A percentile compares a stretch with the other conserved stretches of the same genome.
Evolutionary conservation across 2,888 invertebrate species (phyloP).

Genomic region (Watsonalla binaria): DNA sequence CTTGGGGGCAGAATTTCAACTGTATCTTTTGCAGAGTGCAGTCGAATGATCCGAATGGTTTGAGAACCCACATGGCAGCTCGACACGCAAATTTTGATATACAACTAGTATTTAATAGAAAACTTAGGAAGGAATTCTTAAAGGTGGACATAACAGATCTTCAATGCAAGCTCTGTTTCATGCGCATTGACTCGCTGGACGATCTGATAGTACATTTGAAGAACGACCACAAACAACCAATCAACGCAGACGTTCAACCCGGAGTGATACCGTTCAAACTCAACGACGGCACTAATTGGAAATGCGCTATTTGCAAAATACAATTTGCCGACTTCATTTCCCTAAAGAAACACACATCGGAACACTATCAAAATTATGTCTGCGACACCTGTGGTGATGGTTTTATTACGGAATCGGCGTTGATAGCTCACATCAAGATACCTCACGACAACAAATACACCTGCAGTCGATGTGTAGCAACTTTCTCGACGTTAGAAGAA

Average conservation of each 20-base stretch:
- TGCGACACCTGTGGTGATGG: slow-evolving; percentile 72
- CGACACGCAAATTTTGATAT: slow-evolving; percentile 64
- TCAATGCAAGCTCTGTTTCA: slow-evolving; percentile 66
- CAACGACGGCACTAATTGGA: slow-evolving; percentile 62
- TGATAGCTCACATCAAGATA: slow-evolving; percentile 59
- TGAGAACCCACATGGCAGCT: slow-evolving; percentile 63
- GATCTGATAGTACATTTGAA: slow-evolving; percentile 60
- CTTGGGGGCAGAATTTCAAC: slow-evolving; percentile 71
- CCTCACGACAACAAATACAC: slow-evolving; percentile 67
- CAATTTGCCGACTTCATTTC: slow-evolving; percentile 64
- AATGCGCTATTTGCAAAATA: slow-evolving; percentile 64
- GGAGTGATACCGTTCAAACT: slow-evolving; percentile 68
- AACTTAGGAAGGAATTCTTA: slow-evolving; percentile 62
- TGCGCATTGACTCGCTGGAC: slow-evolving; percentile 57
- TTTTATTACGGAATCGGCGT: slow-evolving; percentile 63
- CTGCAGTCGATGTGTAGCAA: slow-evolving; percentile 65
- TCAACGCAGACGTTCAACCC: slow-evolving; percentile 62
- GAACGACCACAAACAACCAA: slow-evolving; percentile 65
- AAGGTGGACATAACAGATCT: slow-evolving; percentile 69
- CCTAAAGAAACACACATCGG: slow-evolving; percentile 61
- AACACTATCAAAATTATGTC: slow-evolving; percentile 68
- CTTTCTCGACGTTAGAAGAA: slow-evolving; percentile 62
- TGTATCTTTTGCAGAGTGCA: slow-evolving; percentile 67
- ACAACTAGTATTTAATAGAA: slow-evolving; percentile 61
- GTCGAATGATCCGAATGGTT: slow-evolving; percentile 65